Evolutionary conservation across 2,113 vertebrate genomes (phyloP).

Genomic region (Dolichallabes microphthalmus): DNA sequence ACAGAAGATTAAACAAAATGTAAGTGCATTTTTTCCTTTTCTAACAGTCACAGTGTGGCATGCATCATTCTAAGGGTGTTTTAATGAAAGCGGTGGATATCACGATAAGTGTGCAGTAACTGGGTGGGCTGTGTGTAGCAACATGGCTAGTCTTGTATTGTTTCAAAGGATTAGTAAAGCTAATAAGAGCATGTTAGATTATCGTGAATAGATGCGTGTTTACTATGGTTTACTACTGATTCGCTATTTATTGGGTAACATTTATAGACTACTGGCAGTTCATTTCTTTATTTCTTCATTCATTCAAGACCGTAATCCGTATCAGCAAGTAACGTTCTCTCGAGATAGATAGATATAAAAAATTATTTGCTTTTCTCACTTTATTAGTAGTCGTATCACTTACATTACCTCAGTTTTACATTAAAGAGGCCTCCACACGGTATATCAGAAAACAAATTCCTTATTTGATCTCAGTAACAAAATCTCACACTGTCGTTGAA

Average conservation of each 20-base stretch:
- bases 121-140: background rate
- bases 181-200: background rate
- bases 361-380: too few relatives aligned
- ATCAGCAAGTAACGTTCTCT: background rate
- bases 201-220: background rate
- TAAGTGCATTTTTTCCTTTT: background rate
- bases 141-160: background rate
- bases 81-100: background rate
- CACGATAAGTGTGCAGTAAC: background rate
- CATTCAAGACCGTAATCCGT: background rate
- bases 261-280: background rate
- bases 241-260: background rate
- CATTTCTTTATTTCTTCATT: background rate
- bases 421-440: background rate
- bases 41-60: background rate
- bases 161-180: background rate
- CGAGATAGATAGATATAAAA: background rate
- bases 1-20: slow-evolving; percentile 5
- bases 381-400: background rate
- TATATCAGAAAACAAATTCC: background rate
- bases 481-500: background rate
- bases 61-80: background rate
- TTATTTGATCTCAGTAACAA: background rate
- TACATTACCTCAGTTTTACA: background rate
- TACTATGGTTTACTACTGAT: background rate